Base-by-base conservation (phyloP, 2,113 vertebrate genomes). In the Sigmodon hispidus region DNA sequence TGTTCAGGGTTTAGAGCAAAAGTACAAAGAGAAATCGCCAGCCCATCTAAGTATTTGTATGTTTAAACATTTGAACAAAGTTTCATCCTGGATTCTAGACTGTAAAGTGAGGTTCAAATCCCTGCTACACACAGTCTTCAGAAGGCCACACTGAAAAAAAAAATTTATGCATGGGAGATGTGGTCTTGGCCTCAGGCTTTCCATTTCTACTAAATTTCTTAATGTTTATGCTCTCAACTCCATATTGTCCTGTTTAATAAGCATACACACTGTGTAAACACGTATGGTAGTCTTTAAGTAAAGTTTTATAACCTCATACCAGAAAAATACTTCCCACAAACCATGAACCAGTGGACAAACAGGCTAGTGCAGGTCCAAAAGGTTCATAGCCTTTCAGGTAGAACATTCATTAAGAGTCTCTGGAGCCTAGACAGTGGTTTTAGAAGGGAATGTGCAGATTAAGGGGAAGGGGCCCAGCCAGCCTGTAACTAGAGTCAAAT, bases 11-110 rank as follows among this genome's bases (percentile, higher is more conserved):
- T 34, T 89, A 55, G 3, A 94, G 29, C 57, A 91, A 89, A 17
- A 79, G 5, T 65, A 86, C 22, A 81, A 94, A 77, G 4, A 13
- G 11, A 88, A 21, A 40, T 79, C n/a, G 31, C 55, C 67, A 77
- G 63, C 52, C 17, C 34, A 5, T n/a, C 3, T 92, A 75, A 57
- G 91, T 90, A 92, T 36, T 75, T 93, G 59, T 61, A 87, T 63
- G 67, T 57, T 90, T 88, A 65, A 87, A 52, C 9, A n/a, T 65
- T 73, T 89, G 50, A 63, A 61, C 67, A n/a, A 95, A 93, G 52
- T 70, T 89, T n/a, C 63, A 87, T 75, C 16, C 36, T 79, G 87
- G 12, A 15, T 45, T 22, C 19, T 81, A 89, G 13, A 50, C 52
- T 90, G 65, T 36, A 70, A 85, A 94, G 15, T 16, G 16, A 85